Evolutionary conservation across 2,797 vertebrate genomes (phyloP).

Genomic region (Clarias laeviceps): DNA sequence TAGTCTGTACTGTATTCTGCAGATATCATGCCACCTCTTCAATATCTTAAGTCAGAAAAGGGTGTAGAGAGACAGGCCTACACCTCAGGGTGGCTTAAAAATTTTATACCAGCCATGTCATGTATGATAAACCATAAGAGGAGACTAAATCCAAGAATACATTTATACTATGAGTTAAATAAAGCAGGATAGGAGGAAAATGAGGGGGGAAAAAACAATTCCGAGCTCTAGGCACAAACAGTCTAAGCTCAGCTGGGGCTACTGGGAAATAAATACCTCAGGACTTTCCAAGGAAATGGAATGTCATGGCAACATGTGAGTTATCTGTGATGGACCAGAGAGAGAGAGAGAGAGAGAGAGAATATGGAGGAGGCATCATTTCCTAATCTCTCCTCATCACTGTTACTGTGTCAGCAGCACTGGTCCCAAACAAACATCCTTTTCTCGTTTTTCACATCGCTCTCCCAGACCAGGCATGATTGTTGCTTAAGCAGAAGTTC

Average conservation of each 20-base stretch:
- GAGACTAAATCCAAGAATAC: constrained; percentile 64
- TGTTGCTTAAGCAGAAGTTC: constrained; percentile 56
- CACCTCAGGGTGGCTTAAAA: constrained; percentile 66
- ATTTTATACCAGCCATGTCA: constrained; percentile 63
- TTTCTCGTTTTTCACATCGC: constrained; percentile 56
- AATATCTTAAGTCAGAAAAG: constrained; percentile 16
- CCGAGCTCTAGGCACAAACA: constrained; percentile 12
- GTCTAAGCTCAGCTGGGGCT: constrained; percentile 28
- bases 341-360: constrained; percentile 30
- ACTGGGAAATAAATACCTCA: constrained; percentile 44
- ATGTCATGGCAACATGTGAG: constrained; percentile 58
- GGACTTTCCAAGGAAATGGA: constrained; percentile 60
- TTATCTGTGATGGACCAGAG: constrained; percentile 62
- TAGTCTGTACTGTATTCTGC: background rate
- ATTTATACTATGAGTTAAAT: constrained; percentile 59
- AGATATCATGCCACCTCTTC: background rate
- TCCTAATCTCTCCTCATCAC: constrained; percentile 68
- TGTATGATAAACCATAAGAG: constrained; percentile 66
- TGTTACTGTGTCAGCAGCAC: constrained; percentile 63
- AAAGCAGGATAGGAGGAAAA: constrained; percentile 60
- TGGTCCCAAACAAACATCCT: constrained; percentile 69
- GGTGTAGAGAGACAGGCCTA: constrained; percentile 62
- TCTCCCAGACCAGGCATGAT: constrained; percentile 38
- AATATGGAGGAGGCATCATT: constrained; percentile 55
- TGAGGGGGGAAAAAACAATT: background rate